These are phyloP conservation scores for Hyperoplus lanceolatus DNA, from an alignment of 2,797 vertebrate genomes.

Conservation along the genomic window DNA sequence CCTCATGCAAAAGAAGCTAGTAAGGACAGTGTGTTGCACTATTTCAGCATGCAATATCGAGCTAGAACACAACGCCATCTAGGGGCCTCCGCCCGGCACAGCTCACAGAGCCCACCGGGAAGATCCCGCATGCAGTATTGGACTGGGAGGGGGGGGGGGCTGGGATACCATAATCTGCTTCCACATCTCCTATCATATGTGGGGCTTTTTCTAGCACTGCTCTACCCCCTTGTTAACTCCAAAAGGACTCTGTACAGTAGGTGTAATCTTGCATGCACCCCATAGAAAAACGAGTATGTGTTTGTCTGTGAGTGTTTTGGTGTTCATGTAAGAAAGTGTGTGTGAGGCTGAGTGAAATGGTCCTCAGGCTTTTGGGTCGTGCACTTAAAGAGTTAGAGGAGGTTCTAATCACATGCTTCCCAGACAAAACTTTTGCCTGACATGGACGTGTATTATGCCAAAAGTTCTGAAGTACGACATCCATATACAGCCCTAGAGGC, in stretches of 20 bases:
- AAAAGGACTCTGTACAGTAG: conserved; percentile 77
- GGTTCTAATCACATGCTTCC: conserved; percentile 67
- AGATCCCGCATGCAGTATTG: conserved; percentile 86
- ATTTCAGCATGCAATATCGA: conserved; percentile 89
- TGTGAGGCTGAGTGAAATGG: conserved; percentile 26
- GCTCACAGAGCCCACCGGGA: conserved; percentile 79
- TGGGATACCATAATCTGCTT: conserved; percentile 66
- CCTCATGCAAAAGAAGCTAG: conserved; percentile 88
- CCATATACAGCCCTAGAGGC: conserved; percentile 34
- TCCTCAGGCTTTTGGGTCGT: conserved; percentile 44
- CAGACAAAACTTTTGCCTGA: conserved; percentile 52
- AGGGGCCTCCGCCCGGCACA: conserved; percentile 70
- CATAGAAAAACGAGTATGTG: conserved; percentile 65
- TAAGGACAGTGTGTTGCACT: conserved; percentile 84
- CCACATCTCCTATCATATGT: conserved; percentile 54
- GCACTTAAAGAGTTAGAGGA: conserved; percentile 46
- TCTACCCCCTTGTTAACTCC: conserved; percentile 65
- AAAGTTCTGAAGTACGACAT: conserved; percentile 43
- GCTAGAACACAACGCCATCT: conserved; percentile 86
- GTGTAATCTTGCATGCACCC: conserved; percentile 78
- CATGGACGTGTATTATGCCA: conserved; percentile 46
- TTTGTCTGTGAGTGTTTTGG: conserved; percentile 39
- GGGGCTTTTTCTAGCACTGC: conserved; percentile 45
- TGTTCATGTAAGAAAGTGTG: conserved; percentile 40
- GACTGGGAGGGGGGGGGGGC: conserved; percentile 52